Base-by-base conservation (phyloP, 2,797 vertebrate genomes). In the Rhadinocentrus ornatus region DNA sequence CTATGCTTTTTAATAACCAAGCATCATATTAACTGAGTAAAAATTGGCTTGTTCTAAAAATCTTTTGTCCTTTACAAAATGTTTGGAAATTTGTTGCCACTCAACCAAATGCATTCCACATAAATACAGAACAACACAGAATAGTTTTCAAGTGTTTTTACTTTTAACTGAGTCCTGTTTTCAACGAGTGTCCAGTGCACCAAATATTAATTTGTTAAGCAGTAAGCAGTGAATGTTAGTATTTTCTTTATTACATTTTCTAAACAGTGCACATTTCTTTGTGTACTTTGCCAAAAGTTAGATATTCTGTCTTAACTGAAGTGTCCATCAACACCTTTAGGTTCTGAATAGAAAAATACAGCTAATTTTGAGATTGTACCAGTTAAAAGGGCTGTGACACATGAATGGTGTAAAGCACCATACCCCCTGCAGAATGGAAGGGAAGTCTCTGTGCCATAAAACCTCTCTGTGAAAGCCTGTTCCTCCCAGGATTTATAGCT, bases 361-460 rank as follows among this genome's bases (percentile, higher is more conserved):
- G 55, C 75, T 83, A 60, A 83, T 73, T 91, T 82, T 85, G 80
- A 66, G 77, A 77, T 78, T 67, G 82, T 73, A 78, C 83, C 65
- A 88, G 90, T 91, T 92, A 79, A 94, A 93, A 92, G 88, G 79
- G 68, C 77, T 80, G 88, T 74, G 92, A 92, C 91, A 92, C 91
- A 92, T 81, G 78, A 89, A 83, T 78, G 88, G 90, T 84, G 91
- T 81, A 83, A 91, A 86, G 86, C 78, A 60, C 73, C 82, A 83
- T 88, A 89, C 92, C 92, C 92, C 92, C 93, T 87, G 86, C 93
- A 94, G 94, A 88, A 94, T 77, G 81, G 89, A 93, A 88, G 91
- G 94, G 93, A 94, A 93, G 92, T 94, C 75, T 87, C 77, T 83
- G 82, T 82, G 86, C 84, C 91, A 88, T 92, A 94, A 94, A 94